These are phyloP conservation scores for Saccopteryx bilineata DNA, from an alignment of 2,113 vertebrate genomes.

Conservation along the genomic window DNA sequence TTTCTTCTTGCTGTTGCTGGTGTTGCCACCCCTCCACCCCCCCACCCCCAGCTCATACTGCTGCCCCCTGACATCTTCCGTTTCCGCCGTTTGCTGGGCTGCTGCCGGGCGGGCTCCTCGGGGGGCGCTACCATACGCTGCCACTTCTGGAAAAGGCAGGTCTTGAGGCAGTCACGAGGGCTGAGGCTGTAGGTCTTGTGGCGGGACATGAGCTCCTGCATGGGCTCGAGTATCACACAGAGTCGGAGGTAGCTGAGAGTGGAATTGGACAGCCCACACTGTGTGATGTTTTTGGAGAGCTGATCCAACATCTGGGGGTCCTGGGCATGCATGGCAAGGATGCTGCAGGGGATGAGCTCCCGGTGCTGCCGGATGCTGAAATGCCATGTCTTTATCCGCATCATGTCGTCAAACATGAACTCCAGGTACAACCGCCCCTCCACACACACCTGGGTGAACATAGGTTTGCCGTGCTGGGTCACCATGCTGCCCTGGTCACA, in stretches of 20 bases:
- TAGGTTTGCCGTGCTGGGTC: constrained; percentile 98
- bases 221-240: constrained; percentile 99
- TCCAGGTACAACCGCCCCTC: constrained; percentile 98
- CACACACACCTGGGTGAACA: constrained; percentile 99
- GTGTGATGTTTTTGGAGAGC: constrained; percentile 99
- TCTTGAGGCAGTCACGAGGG: constrained; percentile 99
- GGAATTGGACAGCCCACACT: constrained; percentile 98
- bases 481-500: constrained; percentile 99
- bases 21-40: constrained; percentile 93
- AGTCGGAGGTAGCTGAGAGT: constrained; percentile 99
- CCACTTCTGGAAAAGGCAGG: constrained; percentile 99
- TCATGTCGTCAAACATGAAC: constrained; percentile 99
- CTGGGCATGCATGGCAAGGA: constrained; percentile 99
- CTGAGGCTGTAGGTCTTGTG: constrained; percentile 99
- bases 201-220: constrained; percentile 99
- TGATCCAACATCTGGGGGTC: constrained; percentile 99
- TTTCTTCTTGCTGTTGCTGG: constrained; percentile 99
- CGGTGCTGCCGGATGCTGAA: constrained; percentile 99
- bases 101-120: constrained; percentile 97
- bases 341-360: constrained; percentile 98
- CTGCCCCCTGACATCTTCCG: constrained; percentile 99
- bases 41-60: constrained; percentile 97
- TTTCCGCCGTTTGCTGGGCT: constrained; percentile 98
- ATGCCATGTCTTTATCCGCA: constrained; percentile 99
- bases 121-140: constrained; percentile 99